Conservation (phyloP, 1,140 invertebrate species). For the Neomicropteryx cornuta region DNA sequence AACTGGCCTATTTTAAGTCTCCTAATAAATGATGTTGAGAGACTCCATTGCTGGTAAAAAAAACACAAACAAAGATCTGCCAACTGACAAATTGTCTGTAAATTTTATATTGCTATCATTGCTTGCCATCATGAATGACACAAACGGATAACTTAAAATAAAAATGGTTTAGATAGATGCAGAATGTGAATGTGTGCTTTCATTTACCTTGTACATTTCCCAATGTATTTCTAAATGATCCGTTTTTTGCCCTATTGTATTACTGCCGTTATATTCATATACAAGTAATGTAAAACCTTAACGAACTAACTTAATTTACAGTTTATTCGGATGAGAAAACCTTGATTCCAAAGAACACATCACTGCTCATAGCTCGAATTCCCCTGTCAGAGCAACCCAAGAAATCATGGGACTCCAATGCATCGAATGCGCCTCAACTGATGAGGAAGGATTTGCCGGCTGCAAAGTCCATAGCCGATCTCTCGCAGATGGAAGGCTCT, state of each 20-base stretch:
- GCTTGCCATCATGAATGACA: no score
- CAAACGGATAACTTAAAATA: no score
- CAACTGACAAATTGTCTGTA: no score
- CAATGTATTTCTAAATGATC: no score
- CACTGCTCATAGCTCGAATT: conserved; percentile 87
- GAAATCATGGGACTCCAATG: conserved; percentile 56
- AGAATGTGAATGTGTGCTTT: no score
- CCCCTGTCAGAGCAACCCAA: conserved; percentile 67
- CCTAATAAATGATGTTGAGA: no score
- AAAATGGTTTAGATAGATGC: no score
- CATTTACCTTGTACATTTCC: no score
- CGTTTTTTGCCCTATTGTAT: conserved; percentile 1
- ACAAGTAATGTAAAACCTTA: not conserved
- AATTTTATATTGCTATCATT: no score
- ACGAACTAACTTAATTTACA: conserved; percentile 40
- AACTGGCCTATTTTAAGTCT: no score
- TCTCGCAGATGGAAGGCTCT: conserved; percentile 79
- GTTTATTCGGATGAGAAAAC: conserved; percentile 84
- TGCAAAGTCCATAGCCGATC: conserved; percentile 60
- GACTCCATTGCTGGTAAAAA: no score
- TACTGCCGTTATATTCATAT: conserved; percentile 3
- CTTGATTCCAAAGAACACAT: conserved; percentile 94
- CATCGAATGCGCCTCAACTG: conserved; percentile 16
- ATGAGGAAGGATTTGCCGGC: conserved; percentile 35
- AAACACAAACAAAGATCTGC: no score